phyloP scores from a whole-genome alignment of 2,113 vertebrate genomes.

The Heloderma charlesbogerti region DNA sequence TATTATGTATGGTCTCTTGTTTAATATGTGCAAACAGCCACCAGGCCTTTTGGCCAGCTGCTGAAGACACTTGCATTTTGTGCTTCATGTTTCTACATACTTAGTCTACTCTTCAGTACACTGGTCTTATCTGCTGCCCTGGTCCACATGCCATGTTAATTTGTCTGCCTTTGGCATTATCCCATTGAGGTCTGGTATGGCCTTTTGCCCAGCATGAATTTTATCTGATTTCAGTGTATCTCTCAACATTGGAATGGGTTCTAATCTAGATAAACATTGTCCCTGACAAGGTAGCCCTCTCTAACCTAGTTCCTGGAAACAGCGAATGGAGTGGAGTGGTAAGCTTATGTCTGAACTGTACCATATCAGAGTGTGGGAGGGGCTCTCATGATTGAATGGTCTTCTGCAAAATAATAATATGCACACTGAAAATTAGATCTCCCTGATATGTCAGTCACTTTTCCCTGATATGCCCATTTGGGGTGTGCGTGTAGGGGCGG shows the following conservation, averaged over 20 bases:
- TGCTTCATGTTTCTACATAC: neutral
- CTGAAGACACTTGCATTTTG: neutral
- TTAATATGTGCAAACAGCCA: neutral
- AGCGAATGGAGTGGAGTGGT: neutral
- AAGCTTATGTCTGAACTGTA: neutral
- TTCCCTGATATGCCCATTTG: too few species aligned
- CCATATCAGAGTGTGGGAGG: neutral
- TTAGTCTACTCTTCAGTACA: neutral
- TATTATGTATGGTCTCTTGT: neutral
- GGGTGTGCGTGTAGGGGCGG: too few species aligned
- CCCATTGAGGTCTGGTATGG: neutral
- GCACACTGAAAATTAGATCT: too few species aligned
- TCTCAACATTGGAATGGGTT: neutral
- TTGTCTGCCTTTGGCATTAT: slow-evolving; percentile 12
- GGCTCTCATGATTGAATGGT: neutral
- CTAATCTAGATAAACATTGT: neutral
- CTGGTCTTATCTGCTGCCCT: neutral
- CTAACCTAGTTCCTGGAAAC: neutral
- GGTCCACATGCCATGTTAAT: neutral
- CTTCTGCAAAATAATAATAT: neutral
- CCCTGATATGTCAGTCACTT: neutral
- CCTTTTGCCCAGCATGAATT: neutral
- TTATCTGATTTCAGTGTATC: slow-evolving; percentile 7
- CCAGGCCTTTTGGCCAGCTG: neutral
- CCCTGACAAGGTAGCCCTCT: neutral